Base-by-base conservation (phyloP, 2,888 invertebrate genomes). In the Punctoribates punctum region DNA sequence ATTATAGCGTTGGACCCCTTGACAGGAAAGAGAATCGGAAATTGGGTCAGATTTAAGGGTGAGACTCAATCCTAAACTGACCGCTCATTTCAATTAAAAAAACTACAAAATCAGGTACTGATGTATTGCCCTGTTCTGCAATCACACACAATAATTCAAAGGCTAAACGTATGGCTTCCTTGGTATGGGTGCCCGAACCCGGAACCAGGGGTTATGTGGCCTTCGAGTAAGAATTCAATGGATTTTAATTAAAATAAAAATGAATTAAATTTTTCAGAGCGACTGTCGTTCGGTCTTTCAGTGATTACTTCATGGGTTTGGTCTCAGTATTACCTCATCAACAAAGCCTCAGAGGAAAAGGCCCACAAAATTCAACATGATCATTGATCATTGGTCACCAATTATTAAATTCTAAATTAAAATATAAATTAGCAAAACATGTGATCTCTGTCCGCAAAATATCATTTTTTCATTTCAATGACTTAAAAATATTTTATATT, bases 1-100 rank as follows among this genome's bases (percentile, higher is more conserved):
- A 78, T 80, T 6, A 77, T 78, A 20, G 80, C 80, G 0, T 77
- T 80, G 70, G 80, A 80, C 77, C 79, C 80, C 2, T 73, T 77
- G 11, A 78, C 79, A 6, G 78, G 78, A 38, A 78, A 80, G 74
- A 62, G 79, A 48, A 79, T 80, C n/a, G 80, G 80, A 25, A 72
- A 74, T 17, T 80, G 78, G 78, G 73, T 77, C n/a, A 77, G 77
- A 75, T 79, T 80, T 17, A 80, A 79, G 77, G 80, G 80, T 25
- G 77, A 70, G 17, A 13, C 0, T 34, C 34, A 42, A 17, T 25
- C 11, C 3, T 2, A 62, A 25, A 27, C 15, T 29, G 27, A 4
- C n/a, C 3, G 11, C 1, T 42, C 13, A 13, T 9, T 8, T 42
- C 1, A 42, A 42, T 42, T 42, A 42, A 42, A 9, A 13, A 9